phyloP scores from a whole-genome alignment of 2,888 invertebrate genomes.

The Endomychus coccineus region DNA sequence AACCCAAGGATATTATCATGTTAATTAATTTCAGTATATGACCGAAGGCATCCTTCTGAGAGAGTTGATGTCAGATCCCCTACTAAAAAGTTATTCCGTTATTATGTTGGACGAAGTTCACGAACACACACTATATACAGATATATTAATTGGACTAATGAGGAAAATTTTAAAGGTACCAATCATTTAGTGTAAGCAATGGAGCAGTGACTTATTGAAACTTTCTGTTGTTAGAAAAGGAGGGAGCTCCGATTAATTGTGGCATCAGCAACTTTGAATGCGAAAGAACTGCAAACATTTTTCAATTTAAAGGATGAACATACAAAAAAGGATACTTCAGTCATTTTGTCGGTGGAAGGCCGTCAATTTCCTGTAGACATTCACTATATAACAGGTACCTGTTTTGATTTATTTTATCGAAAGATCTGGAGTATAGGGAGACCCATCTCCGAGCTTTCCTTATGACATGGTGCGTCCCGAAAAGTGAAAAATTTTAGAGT shows the following conservation, averaged over 20 bases:
- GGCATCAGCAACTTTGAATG: slow-evolving; percentile 94
- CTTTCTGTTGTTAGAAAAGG: slow-evolving; percentile 54
- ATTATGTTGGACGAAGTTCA: slow-evolving; percentile 94
- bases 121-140: slow-evolving; percentile 87
- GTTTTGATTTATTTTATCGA: background rate
- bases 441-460: too few species aligned
- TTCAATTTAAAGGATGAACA: slow-evolving; percentile 54
- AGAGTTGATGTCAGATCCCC: slow-evolving; percentile 92
- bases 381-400: slow-evolving; percentile 66
- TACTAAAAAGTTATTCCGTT: slow-evolving; percentile 80
- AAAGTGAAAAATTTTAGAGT: too few species aligned
- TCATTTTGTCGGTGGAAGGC: slow-evolving; percentile 82
- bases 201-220: background rate
- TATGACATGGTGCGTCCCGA: too few species aligned
- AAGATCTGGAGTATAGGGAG: background rate
- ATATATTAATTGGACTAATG: slow-evolving; percentile 86
- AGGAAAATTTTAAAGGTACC: slow-evolving; percentile 86
- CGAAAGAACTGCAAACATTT: slow-evolving; percentile 72
- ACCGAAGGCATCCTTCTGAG: slow-evolving; percentile 92
- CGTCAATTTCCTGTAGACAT: slow-evolving; percentile 81
- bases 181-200: too few species aligned
- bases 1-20: too few species aligned
- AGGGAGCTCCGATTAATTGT: slow-evolving; percentile 76
- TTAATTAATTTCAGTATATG: slow-evolving; percentile 71
- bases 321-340: slow-evolving; percentile 55